phyloP scores from a whole-genome alignment of 2,797 vertebrate species.

The Varecia variegata region DNA sequence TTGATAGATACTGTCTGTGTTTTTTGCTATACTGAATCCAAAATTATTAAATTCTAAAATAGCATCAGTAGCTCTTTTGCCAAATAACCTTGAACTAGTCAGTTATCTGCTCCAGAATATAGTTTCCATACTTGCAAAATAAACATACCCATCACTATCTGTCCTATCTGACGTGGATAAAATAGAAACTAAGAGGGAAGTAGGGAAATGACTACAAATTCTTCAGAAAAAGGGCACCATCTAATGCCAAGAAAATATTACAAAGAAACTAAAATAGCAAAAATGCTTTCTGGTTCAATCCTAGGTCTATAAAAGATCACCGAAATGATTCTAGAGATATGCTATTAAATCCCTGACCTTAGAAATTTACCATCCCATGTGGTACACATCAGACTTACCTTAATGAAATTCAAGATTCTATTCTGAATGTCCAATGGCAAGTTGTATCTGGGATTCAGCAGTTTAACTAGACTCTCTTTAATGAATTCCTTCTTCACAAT shows the following conservation, averaged over 20 bases:
- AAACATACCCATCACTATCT: not conserved
- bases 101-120: not conserved
- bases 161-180: not conserved
- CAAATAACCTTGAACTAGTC: conserved; percentile 9
- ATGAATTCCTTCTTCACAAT: conserved; percentile 87
- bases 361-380: not conserved
- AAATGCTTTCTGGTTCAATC: not conserved
- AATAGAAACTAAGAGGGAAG: not conserved
- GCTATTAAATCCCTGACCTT: not conserved
- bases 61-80: not conserved
- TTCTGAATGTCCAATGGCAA: conserved; percentile 85
- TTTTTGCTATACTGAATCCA: not conserved
- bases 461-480: conserved; percentile 85
- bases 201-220: not conserved
- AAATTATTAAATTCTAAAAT: conserved; percentile 11
- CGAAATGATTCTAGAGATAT: not conserved
- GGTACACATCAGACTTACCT: conserved; percentile 78
- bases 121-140: not conserved
- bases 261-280: not conserved
- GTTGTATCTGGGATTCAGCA: conserved; percentile 85
- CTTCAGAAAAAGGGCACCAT: not conserved
- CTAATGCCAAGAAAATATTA: not conserved
- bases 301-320: not conserved
- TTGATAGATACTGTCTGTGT: not conserved
- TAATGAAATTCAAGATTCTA: conserved; percentile 85